Evolutionary conservation across 1,140 invertebrate species (phyloP), one percentile per base, ranked within the genome.

Genomic region (Drosophila hydei): DNA sequence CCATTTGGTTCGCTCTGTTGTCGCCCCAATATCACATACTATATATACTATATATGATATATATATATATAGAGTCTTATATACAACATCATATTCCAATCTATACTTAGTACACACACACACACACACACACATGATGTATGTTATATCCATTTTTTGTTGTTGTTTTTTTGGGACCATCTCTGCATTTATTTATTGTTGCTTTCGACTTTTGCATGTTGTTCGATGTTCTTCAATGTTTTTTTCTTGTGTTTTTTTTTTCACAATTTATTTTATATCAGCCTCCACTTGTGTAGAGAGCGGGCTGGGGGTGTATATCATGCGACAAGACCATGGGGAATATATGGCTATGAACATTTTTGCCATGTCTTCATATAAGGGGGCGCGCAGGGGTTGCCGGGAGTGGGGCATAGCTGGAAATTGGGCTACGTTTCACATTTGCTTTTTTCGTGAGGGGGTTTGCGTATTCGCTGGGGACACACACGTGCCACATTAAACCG

Each of bases 121-220:
- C n/a, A 12, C 7, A 40, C 7, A 40, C n/a, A 21, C 16, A 14
- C 36, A 45, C 47, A 62, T 45, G 30, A 25, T 55, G 42, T 70
- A 58, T 73, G 52, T 63, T 70, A 40, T 62, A 33, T 58, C 36
- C 48, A 23, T 52, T 69, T 47, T 30, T 16, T 47, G 55, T 59
- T 62, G 33, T 60, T 55, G 58, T 16, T 52, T 51, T 47, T 40
- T 58, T 61, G 48, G 19, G 67, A 48, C 14, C 45, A 77, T 65
- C 50, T 83, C 70, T 83, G 79, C 79, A 84, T 85, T 84, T 85
- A 85, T 85, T 84, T 85, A 77, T 81, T 63, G n/a, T 61, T 25
- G 27, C 38, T 47, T 65, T 71, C 55, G 67, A 47, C 51, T 64
- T 71, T 75, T 62, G 70, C 36, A 62, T 56, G 43, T 62, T 71